These are phyloP conservation scores for Spizaetus ornatus DNA, from an alignment of 2,113 vertebrate species.

Conservation along the genomic window DNA sequence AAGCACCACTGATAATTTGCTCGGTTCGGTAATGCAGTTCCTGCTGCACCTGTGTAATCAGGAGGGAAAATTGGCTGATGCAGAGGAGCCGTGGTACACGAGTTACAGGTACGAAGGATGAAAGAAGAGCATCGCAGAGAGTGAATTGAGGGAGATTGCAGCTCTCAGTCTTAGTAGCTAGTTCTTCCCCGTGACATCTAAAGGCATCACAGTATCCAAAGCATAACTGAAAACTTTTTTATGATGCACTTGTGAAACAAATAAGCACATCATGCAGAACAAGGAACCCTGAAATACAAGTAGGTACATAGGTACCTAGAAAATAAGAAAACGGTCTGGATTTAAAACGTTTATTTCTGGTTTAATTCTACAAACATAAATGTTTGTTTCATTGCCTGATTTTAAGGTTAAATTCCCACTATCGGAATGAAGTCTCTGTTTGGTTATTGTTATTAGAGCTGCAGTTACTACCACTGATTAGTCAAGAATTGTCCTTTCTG, in stretches of 20 bases:
- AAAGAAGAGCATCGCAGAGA: neutral
- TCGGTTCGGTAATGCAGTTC: neutral
- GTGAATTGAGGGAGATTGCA: neutral
- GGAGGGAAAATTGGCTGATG: neutral
- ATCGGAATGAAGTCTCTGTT: neutral
- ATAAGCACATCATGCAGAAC: fast-evolving
- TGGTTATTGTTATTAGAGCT: neutral
- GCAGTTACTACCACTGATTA: neutral
- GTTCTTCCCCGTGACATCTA: neutral
- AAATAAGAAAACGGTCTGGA: fast-evolving
- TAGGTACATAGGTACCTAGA: neutral
- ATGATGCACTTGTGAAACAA: neutral
- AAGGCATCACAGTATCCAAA: neutral
- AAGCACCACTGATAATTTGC: neutral
- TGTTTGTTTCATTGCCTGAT: neutral
- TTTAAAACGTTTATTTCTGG: neutral
- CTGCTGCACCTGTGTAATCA: neutral
- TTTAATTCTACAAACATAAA: neutral
- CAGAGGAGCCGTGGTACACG: neutral
- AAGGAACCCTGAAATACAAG: neutral
- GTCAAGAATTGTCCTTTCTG: neutral
- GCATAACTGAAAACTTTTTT: neutral
- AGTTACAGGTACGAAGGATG: neutral
- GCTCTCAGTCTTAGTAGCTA: neutral
- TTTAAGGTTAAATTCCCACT: neutral